A percentile compares a stretch with the other conserved stretches of the same genome.
Conservation (phyloP, 2,113 vertebrate species). For the Zootoca vivipara region DNA sequence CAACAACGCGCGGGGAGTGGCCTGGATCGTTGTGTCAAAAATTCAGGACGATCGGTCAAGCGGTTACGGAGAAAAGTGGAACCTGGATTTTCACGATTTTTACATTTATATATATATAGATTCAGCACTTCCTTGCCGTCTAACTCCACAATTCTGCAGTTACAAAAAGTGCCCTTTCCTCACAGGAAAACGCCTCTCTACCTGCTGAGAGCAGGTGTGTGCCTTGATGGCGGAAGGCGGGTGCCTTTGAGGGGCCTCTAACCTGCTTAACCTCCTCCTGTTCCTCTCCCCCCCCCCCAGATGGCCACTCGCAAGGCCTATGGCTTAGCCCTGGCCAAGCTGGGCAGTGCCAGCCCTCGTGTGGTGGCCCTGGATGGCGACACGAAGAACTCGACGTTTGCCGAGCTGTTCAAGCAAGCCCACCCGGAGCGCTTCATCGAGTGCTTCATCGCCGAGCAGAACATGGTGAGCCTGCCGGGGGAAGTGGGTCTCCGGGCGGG, state of each 20-base stretch:
- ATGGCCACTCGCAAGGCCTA: slow-evolving; percentile 84
- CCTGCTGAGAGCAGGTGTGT: background rate
- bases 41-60: no score
- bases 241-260: background rate
- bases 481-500: no score
- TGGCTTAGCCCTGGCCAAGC: slow-evolving; percentile 80
- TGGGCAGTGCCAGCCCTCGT: slow-evolving; percentile 77
- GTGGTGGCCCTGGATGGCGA: slow-evolving; percentile 86
- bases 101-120: no score
- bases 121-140: no score
- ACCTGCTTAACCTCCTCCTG: background rate
- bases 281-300: slow-evolving; percentile 67
- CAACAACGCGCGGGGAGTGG: no score
- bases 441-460: slow-evolving; percentile 88
- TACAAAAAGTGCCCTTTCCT: no score
- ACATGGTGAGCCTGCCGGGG: slow-evolving; percentile 76
- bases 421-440: slow-evolving; percentile 86
- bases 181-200: background rate
- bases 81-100: no score
- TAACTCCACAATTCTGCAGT: no score
- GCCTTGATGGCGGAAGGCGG: no score
- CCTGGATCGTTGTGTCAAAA: no score
- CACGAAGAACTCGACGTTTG: slow-evolving; percentile 87
- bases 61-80: no score
- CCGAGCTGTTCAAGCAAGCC: slow-evolving; percentile 82